Percentiles rank a stretch among this genome's conserved stretches.
These are phyloP conservation scores for Troilus luridus DNA, from an alignment of 2,888 invertebrate species.

Conservation along the genomic window DNA sequence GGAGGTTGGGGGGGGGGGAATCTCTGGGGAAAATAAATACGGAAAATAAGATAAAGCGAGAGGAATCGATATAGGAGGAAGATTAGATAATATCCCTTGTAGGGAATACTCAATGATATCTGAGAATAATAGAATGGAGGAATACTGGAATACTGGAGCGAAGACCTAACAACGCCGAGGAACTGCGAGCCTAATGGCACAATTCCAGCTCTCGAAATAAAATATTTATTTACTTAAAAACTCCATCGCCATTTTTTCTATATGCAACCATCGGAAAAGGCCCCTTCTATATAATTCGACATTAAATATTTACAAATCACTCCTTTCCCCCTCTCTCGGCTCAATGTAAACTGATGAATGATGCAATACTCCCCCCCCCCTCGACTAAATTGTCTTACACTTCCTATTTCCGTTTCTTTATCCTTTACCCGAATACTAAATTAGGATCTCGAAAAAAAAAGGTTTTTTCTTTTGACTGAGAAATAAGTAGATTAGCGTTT, in stretches of 20 bases:
- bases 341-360: constrained; percentile 29
- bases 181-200: not conserved
- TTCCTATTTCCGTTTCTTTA: constrained; percentile 3
- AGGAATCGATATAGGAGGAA: constrained; percentile 32
- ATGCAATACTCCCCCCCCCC: not conserved
- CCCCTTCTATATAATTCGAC: constrained; percentile 32
- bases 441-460: not conserved
- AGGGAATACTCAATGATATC: constrained; percentile 40
- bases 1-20: not conserved
- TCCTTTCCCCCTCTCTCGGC: not conserved
- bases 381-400: not conserved
- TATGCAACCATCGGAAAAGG: not conserved
- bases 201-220: not conserved
- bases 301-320: constrained; percentile 41
- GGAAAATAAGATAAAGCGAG: constrained; percentile 44
- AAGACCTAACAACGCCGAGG: not conserved
- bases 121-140: constrained; percentile 37
- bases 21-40: not conserved
- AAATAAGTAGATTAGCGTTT: not conserved
- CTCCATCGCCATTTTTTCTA: constrained; percentile 6
- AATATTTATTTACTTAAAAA: constrained; percentile 49
- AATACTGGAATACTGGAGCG: too few species aligned
- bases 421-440: not conserved
- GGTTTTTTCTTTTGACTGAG: not conserved
- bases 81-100: constrained; percentile 24